Base-by-base conservation (phyloP, 2,888 invertebrate species). In the Boloria selene region DNA sequence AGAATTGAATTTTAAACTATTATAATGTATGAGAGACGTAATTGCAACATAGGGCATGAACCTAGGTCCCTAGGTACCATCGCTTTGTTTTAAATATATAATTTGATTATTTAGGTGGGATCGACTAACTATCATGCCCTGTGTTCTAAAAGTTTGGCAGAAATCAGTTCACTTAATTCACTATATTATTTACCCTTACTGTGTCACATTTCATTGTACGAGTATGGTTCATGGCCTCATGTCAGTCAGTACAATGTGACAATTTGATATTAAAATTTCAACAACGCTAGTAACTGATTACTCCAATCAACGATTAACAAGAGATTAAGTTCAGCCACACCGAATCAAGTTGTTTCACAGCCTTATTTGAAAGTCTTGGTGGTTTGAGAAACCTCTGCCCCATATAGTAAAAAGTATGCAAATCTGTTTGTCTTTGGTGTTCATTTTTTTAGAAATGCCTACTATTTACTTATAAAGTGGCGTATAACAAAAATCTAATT, bases 301-400 rank as follows among this genome's bases (percentile, higher is more conserved):
- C 47, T 7, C 38, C 61, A 54, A 58, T 61, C 4, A 56, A n/a
- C 3, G 22, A 44, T n/a, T 45, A 45, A 45, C 45, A 26, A 45
- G 44, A 26, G n/a, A n/a, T 50, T 55, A 56, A 58, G 51, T 61
- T 65, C 75, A 70, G 85, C 85, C 79, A 80, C 86, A 90, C 87
- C 87, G 85, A 87, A 86, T 79, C 75, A 70, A 79, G 87, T 87
- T 88, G 83, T 85, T 87, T 90, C 91, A 91, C 91, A 91, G 91
- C 91, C 91, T 87, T 87, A 77, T 80, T 76, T n/a, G 75, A 85
- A 87, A 38, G 88, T 90, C 88, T 90, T 87, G 86, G 83, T 87
- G 82, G 80, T 86, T 66, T 70, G 75, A 79, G 80, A 38, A 38
- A 78, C 77, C 84, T 81, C 87, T 86, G 86, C 77, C 85, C 54